phyloP scores from a whole-genome alignment of 2,797 vertebrate genomes.

The Okamejei kenojei region DNA sequence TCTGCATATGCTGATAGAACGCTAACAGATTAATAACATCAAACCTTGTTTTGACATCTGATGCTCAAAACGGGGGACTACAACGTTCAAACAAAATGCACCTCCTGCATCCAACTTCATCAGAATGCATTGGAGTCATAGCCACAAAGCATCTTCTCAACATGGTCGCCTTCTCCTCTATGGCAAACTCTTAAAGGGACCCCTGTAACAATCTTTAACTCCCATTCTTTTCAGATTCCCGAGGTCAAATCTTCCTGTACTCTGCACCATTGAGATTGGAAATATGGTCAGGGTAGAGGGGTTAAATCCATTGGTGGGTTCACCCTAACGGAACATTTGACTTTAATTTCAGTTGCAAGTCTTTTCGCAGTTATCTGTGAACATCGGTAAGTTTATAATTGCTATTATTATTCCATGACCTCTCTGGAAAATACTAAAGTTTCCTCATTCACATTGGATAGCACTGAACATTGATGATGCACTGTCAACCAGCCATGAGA shows the following conservation, averaged over 20 bases:
- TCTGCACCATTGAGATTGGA: background rate
- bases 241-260: too few relatives aligned
- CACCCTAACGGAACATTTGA: background rate
- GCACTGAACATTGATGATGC: too few relatives aligned
- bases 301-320: background rate
- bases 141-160: background rate
- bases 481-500: too few relatives aligned
- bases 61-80: background rate
- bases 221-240: background rate
- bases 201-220: background rate
- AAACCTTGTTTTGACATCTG: background rate
- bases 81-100: too few relatives aligned
- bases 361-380: background rate
- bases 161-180: background rate
- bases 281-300: background rate
- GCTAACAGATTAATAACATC: too few relatives aligned
- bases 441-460: background rate
- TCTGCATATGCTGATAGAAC: too few relatives aligned
- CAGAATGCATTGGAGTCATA: background rate
- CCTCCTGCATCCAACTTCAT: background rate
- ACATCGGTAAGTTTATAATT: background rate
- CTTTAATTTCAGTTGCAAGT: background rate
- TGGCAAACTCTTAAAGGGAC: background rate
- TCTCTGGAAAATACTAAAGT: background rate
- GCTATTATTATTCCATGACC: background rate